Percentiles rank a stretch among this genome's conserved stretches.
phyloP scores from a whole-genome alignment of 2,113 vertebrate genomes.

The Pontoporia blainvillei region DNA sequence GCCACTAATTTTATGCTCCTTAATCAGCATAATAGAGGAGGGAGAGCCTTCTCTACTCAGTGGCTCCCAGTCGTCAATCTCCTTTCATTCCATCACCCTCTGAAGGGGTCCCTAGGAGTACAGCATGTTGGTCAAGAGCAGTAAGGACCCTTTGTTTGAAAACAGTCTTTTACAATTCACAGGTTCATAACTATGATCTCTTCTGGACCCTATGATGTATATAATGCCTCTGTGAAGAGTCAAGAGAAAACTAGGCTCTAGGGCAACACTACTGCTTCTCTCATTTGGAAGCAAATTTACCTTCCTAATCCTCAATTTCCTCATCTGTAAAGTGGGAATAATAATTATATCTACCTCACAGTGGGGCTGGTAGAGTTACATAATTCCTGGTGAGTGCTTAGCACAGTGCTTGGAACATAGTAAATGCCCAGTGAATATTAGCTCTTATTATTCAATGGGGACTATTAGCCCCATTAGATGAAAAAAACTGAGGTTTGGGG shows the following conservation, averaged over 20 bases:
- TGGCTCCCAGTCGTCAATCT: neutral
- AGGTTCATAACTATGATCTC: neutral
- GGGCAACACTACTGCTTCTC: neutral
- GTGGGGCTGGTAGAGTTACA: neutral
- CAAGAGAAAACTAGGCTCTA: neutral
- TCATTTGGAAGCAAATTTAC: neutral
- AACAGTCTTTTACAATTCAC: neutral
- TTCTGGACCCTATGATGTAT: neutral
- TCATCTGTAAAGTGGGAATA: neutral
- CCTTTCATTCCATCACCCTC: neutral
- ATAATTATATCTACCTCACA: neutral
- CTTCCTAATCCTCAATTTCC: neutral
- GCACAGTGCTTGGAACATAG: neutral
- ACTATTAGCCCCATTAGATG: neutral
- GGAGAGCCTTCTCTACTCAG: neutral
- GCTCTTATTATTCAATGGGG: neutral
- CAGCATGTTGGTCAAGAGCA: neutral
- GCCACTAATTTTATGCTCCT: neutral
- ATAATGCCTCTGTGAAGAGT: accelerated
- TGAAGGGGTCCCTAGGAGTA: neutral
- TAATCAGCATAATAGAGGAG: accelerated
- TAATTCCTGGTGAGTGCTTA: neutral
- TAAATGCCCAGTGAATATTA: neutral
- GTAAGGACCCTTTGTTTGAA: neutral
- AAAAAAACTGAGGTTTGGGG: neutral